phyloP scores from a whole-genome alignment of 2,113 vertebrate species.

The Engraulis encrasicolus region DNA sequence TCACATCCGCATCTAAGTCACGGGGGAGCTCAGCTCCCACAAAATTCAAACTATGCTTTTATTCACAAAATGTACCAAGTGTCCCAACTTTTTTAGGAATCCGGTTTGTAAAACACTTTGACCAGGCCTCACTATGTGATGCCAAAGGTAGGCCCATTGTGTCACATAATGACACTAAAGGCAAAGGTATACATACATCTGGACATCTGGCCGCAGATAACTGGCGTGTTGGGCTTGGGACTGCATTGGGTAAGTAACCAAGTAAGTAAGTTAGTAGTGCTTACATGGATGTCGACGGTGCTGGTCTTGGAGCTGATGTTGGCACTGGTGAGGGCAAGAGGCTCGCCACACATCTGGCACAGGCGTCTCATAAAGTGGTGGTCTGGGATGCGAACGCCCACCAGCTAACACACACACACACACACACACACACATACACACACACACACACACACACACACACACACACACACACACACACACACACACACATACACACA shows the following conservation, averaged over 20 bases:
- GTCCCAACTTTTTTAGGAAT: too few species aligned
- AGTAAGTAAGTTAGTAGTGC: constrained; percentile 41
- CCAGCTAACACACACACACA: constrained; percentile 74
- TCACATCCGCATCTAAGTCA: too few species aligned
- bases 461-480: background rate
- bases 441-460: background rate
- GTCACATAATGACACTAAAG: too few species aligned
- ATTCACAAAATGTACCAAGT: too few species aligned
- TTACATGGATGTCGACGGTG: constrained; percentile 83
- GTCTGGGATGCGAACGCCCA: constrained; percentile 90
- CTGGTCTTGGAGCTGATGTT: constrained; percentile 88
- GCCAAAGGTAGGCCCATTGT: too few species aligned
- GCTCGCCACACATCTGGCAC: constrained; percentile 82
- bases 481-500: background rate
- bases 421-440: background rate
- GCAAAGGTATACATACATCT: too few species aligned
- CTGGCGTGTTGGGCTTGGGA: too few species aligned
- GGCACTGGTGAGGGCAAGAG: constrained; percentile 91
- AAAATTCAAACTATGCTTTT: too few species aligned
- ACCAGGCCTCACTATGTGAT: too few species aligned
- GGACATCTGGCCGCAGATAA: too few species aligned
- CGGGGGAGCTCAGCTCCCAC: too few species aligned
- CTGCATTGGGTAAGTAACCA: background rate
- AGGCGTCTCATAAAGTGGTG: constrained; percentile 85
- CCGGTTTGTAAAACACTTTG: too few species aligned